These are phyloP conservation scores for Orchesella flavescens DNA, from an alignment of 2,888 invertebrate genomes.

Conservation along the genomic window DNA sequence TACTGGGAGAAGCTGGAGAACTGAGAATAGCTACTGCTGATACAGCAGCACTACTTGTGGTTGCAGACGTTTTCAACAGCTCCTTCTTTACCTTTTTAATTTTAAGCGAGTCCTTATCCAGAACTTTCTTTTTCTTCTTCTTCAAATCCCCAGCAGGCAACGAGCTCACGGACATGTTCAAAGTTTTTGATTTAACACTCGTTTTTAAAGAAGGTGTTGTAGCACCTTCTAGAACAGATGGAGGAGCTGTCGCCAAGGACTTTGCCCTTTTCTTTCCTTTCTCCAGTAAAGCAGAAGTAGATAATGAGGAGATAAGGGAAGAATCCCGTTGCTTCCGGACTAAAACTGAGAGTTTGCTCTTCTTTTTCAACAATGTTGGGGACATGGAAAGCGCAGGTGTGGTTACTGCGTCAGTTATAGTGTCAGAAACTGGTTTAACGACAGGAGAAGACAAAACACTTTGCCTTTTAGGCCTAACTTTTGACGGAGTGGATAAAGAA, in stretches of 20 bases:
- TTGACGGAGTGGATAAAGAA: neutral
- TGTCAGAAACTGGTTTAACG: neutral
- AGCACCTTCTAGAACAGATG: neutral
- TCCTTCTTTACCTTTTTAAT: conserved; percentile 59
- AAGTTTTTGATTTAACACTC: conserved; percentile 37
- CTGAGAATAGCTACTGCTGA: conserved; percentile 17
- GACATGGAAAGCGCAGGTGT: neutral
- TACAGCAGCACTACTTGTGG: neutral
- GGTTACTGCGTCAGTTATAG: neutral
- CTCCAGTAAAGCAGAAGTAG: conserved; percentile 25
- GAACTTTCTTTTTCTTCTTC: conserved; percentile 38
- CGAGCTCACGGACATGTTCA: conserved; percentile 13
- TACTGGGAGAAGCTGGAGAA: conserved; percentile 6
- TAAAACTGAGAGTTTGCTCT: conserved; percentile 35
- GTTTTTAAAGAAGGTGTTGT: conserved; percentile 23
- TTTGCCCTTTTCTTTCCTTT: conserved; percentile 60
- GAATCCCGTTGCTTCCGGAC: conserved; percentile 17
- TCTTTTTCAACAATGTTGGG: conserved; percentile 8
- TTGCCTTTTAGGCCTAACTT: conserved; percentile 34
- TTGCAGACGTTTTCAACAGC: conserved; percentile 22
- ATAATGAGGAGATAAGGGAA: neutral
- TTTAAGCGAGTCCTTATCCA: conserved; percentile 51
- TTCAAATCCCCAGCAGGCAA: conserved; percentile 10
- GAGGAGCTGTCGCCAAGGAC: conserved; percentile 15
- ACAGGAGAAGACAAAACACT: neutral